Conservation (phyloP, 2,797 vertebrate genomes). For the Artibeus jamaicensis region DNA sequence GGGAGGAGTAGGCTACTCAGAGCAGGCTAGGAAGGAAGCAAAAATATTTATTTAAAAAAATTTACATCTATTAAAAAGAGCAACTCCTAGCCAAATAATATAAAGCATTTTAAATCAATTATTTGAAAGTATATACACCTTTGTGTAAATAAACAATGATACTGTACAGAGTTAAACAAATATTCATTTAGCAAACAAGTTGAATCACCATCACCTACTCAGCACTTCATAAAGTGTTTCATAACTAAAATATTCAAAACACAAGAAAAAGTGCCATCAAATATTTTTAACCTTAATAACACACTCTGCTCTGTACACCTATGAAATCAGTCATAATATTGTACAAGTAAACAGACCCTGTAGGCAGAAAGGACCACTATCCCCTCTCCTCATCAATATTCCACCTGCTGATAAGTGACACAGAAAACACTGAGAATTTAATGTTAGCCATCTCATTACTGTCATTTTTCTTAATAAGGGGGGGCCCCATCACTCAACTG, state of each 20-base stretch:
- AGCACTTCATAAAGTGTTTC: conserved; percentile 67
- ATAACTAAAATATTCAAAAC: conserved; percentile 67
- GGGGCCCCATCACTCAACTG: background rate
- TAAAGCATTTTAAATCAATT: conserved; percentile 87
- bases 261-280: conserved; percentile 46
- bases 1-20: background rate
- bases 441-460: background rate
- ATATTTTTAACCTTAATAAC: conserved; percentile 65
- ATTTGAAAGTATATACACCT: conserved; percentile 84
- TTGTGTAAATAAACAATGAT: conserved; percentile 83
- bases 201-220: conserved; percentile 68
- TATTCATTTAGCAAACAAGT: conserved; percentile 77
- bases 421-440: background rate
- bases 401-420: background rate
- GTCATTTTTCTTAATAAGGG: background rate
- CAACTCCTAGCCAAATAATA: conserved; percentile 84
- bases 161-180: conserved; percentile 86
- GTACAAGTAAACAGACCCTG: conserved; percentile 30
- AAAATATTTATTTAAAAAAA: conserved; percentile 80
- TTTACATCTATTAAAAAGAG: conserved; percentile 81
- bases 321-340: conserved; percentile 62
- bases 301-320: conserved; percentile 65
- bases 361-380: background rate
- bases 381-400: background rate
- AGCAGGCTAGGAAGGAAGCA: conserved; percentile 60